Base-by-base conservation (phyloP, 1,140 invertebrate genomes). In the Pteromalus puparum region DNA sequence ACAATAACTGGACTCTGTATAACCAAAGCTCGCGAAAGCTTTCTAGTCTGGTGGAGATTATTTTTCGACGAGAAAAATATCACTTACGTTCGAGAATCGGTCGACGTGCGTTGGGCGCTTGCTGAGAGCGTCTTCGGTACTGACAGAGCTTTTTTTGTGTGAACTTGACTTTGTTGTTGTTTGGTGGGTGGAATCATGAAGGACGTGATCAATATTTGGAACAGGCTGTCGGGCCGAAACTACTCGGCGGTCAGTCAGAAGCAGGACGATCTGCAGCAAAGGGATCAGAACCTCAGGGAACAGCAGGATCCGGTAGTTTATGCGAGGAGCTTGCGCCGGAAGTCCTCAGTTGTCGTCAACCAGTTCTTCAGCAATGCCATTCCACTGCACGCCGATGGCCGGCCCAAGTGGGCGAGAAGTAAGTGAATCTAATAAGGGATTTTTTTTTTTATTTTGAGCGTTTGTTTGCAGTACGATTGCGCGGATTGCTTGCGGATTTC, bases 201-300 rank as follows among this genome's bases (percentile, higher is more conserved):
- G 89, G 94, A 95, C 78, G 86, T 94, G 12, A 91, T 92, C 48
- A 91, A 93, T 87, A 93, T 95, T 84, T 95, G 94, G 94, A 93
- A 91, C 30, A 89, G 92, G 30, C 88, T 95, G 9, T 90, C 93
- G 9, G 92, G 92, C 0, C 87, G 92, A 21, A 90, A 90, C 9
- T 95, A 94, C 86, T 91, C 94, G 3, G 87, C 91, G 0, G 93
- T 93, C 2, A 94, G 90, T 81, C 89, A 87, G 5, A 91, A 88
- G 85, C 84, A 28, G 89, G 91, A 89, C 38, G 91, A 86, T 86
- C 18, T 34, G 12, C 81, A 82, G 48, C 70, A 53, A 26, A n/a
- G 46, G 30, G 80, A 81, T 4, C 46, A 53, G 34, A 70, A 74
- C 21, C 24, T 30, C 4, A 34, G 86, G 87, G 10, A 92, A 90